Evolutionary conservation across 2,113 vertebrate species (phyloP).

Genomic region (Tauraco erythrolophus): DNA sequence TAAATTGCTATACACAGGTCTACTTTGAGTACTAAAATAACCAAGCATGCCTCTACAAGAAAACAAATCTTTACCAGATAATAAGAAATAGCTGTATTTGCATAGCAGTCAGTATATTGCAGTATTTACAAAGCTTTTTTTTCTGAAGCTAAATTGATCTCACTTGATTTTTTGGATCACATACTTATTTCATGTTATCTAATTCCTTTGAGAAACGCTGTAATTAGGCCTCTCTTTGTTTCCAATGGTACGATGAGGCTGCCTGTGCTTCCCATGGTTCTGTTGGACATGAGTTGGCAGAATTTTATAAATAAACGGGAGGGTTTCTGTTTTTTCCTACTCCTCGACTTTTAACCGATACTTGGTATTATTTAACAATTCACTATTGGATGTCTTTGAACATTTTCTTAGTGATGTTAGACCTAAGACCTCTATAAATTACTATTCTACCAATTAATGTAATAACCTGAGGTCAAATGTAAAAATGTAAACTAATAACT

Average conservation of each 20-base stretch:
- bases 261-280: neutral
- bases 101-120: neutral
- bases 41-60: neutral
- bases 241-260: neutral
- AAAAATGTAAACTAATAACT: constrained; percentile 22
- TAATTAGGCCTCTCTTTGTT: neutral
- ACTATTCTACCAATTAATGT: neutral
- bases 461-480: neutral
- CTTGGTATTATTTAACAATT: neutral
- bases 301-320: too few species aligned
- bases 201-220: neutral
- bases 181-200: neutral
- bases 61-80: neutral
- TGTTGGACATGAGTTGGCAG: neutral
- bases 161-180: neutral
- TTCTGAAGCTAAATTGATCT: neutral
- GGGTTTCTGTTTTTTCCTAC: too few species aligned
- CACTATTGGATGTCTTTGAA: neutral
- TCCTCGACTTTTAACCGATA: neutral
- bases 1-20: neutral
- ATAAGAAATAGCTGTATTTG: neutral
- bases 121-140: neutral
- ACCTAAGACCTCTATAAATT: neutral
- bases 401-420: neutral
- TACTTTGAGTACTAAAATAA: neutral